Base-by-base conservation (phyloP, 2,888 invertebrate genomes). In the Lagria hirta region DNA sequence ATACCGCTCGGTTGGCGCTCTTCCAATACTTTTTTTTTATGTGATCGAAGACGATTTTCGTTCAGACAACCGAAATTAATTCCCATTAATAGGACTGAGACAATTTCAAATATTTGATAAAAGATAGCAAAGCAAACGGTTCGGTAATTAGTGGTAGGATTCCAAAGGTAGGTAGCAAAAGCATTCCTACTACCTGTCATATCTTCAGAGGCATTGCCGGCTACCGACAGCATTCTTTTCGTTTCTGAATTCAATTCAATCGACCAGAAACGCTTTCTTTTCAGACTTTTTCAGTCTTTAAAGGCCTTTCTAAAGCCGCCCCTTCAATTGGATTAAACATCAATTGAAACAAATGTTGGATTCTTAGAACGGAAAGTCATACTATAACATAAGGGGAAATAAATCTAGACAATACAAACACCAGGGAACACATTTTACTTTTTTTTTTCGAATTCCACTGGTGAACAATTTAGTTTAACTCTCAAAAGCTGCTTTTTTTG, bases 261-360 rank as follows among this genome's bases (percentile, higher is more conserved):
- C 38, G 28, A 12, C 14, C 28, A 27, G 37, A 35, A 35, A 26
- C 35, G 20, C 15, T 27, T 37, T 22, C 29, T 38, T 30, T 37
- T 21, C n/a, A n/a, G n/a, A n/a, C n/a, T n/a, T n/a, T n/a, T n/a
- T n/a, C n/a, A n/a, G n/a, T n/a, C 29, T 22, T 38, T 29, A 30
- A 38, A 30, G 42, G 44, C 33, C 36, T 32, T 43, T 38, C 32
- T 48, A 44, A 44, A 48, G 48, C 48, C 30, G 38, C 29, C 35
- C 33, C 29, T 24, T 41, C 35, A 44, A 49, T 49, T 49, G 51
- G 54, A 55, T 52, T 55, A 51, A 51, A 50, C 48, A 51, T 52
- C 54, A 49, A 52, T 55, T 52, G 54, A 55, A 55, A 55, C 48
- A 51, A 52, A 52, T 51, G 51, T 48, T 21, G 17, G 37, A 12